Evolutionary conservation across 1,140 invertebrate species (phyloP).

Genomic region (Diorhabda sublineata): DNA sequence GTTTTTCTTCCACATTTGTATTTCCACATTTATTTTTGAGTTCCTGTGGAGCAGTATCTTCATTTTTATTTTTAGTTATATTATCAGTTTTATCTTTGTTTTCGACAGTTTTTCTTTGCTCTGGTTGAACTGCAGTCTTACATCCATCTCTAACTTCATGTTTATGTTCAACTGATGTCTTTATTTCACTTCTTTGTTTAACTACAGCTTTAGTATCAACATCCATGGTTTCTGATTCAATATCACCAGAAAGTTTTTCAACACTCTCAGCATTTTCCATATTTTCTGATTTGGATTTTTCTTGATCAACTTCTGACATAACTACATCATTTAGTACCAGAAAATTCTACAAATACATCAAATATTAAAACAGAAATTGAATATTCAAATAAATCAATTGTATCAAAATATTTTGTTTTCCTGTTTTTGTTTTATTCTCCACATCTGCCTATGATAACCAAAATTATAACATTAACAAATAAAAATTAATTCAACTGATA

Average conservation of each 20-base stretch:
- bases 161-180: not conserved
- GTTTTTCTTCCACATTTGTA: constrained; percentile 33
- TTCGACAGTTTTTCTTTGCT: constrained; percentile 5
- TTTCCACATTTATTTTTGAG: constrained; percentile 67
- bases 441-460: too few relatives aligned
- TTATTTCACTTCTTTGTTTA: not conserved
- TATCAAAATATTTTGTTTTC: not conserved
- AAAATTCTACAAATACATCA: too few relatives aligned
- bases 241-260: not conserved
- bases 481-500: too few relatives aligned
- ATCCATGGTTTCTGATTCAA: not conserved
- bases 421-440: too few relatives aligned
- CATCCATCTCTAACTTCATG: not conserved
- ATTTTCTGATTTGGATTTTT: not conserved
- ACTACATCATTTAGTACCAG: not conserved
- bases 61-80: constrained; percentile 21
- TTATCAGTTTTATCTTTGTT: constrained; percentile 18
- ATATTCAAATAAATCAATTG: not conserved
- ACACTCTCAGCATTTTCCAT: not conserved
- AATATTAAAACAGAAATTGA: not conserved
- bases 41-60: constrained; percentile 52
- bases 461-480: too few relatives aligned
- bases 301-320: constrained; percentile 4
- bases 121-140: constrained; percentile 23
- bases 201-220: not conserved